phyloP scores from a whole-genome alignment of 2,113 vertebrate genomes.

The Rhabdomys dilectus region DNA sequence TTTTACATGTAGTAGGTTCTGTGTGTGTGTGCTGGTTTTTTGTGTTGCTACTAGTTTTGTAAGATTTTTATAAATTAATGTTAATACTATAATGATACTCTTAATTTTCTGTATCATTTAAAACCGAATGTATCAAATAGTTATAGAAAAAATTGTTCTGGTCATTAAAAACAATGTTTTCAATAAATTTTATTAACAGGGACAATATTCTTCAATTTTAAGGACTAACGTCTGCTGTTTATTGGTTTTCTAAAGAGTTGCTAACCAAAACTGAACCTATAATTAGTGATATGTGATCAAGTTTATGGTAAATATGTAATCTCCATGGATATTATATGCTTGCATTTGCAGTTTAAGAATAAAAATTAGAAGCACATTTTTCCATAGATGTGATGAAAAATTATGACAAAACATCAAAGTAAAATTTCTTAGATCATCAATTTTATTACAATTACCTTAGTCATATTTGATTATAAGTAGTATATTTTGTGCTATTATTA shows the following conservation, averaged over 20 bases:
- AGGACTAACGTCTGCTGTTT: not conserved
- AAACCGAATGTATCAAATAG: not conserved
- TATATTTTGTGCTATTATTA: not conserved
- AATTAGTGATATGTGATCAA: not conserved
- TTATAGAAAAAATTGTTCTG: not conserved
- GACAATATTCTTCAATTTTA: slow-evolving; percentile 10
- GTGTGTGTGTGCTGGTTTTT: not conserved
- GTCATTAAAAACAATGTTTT: not conserved
- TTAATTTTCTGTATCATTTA: not conserved
- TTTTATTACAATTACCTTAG: slow-evolving; percentile 24
- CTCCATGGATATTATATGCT: not conserved
- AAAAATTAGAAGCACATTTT: not conserved
- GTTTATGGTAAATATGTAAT: not conserved
- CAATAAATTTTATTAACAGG: not conserved
- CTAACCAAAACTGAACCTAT: not conserved
- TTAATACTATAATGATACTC: not conserved
- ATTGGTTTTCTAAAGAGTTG: not conserved
- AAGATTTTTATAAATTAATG: not conserved
- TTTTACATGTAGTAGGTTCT: not conserved
- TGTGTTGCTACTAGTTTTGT: not conserved
- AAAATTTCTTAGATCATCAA: not conserved
- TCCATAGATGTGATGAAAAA: not conserved
- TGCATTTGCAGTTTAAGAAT: not conserved
- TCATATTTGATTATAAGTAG: not conserved
- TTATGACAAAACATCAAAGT: slow-evolving; percentile 1